Conservation (phyloP, 2,888 invertebrate species). For the Latrodectus hesperus region DNA sequence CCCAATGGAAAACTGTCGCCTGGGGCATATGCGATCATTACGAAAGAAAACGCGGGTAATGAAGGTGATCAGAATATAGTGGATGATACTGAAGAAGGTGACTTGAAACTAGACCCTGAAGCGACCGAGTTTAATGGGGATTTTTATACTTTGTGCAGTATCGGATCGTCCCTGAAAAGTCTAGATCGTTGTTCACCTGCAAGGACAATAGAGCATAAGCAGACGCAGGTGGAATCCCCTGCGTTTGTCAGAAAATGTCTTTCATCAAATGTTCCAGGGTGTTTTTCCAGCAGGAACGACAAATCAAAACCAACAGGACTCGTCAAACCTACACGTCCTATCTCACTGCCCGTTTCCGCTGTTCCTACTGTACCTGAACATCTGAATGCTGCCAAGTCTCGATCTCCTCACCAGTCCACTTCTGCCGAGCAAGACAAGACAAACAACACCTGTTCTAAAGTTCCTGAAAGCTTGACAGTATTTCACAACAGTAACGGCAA, state of each 20-base stretch:
- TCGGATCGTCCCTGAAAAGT: constrained; percentile 81
- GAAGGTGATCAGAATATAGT: too few species aligned
- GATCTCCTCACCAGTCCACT: too few species aligned
- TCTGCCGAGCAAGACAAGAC: constrained; percentile 16
- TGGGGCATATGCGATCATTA: too few species aligned
- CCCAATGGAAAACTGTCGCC: not conserved
- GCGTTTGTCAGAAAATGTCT: constrained; percentile 10
- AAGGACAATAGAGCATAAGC: constrained; percentile 12
- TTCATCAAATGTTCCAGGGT: not conserved
- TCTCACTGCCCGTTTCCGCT: constrained; percentile 27
- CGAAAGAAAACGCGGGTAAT: too few species aligned
- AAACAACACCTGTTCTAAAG: constrained; percentile 27
- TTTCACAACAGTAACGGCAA: constrained; percentile 6
- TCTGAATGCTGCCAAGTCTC: too few species aligned
- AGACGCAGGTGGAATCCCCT: constrained; percentile 21
- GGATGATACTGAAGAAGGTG: constrained; percentile 64
- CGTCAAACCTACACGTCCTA: constrained; percentile 53
- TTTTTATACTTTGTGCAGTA: constrained; percentile 86
- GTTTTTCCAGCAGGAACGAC: constrained; percentile 1
- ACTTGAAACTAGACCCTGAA: constrained; percentile 69
- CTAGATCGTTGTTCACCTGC: constrained; percentile 45
- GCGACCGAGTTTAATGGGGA: constrained; percentile 83
- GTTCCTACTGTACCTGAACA: constrained; percentile 49
- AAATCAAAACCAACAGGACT: constrained; percentile 58
- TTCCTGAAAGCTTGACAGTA: constrained; percentile 36